Evolutionary conservation across 2,797 vertebrate species (phyloP).

Genomic region (Eremophila alpestris): DNA sequence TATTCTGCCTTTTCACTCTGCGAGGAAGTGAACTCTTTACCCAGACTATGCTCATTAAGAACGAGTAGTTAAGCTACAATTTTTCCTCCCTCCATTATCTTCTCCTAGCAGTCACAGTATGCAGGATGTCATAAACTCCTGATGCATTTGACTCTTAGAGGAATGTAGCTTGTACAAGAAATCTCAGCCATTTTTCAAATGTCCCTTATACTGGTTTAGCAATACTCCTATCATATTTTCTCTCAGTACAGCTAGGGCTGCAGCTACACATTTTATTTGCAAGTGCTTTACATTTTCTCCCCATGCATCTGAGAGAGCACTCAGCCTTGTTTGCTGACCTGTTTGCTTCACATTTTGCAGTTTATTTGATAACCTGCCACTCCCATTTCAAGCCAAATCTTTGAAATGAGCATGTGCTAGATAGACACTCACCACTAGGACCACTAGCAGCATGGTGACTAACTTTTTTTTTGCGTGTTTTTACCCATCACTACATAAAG

Average conservation of each 20-base stretch:
- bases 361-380: not conserved
- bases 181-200: not conserved
- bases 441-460: not conserved
- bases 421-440: not conserved
- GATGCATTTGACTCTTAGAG: not conserved
- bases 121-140: not conserved
- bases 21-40: not conserved
- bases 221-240: not conserved
- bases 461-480: not conserved
- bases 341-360: not conserved
- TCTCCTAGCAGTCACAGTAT: not conserved
- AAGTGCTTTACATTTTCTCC: not conserved
- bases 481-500: not conserved
- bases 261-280: not conserved
- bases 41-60: not conserved
- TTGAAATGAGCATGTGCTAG: not conserved
- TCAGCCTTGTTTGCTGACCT: not conserved
- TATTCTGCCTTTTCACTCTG: not conserved
- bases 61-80: not conserved
- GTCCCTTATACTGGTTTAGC: not conserved
- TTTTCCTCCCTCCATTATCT: not conserved
- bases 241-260: not conserved
- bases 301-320: not conserved
- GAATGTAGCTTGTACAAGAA: not conserved
- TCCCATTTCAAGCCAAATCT: not conserved